Evolutionary conservation across 2,113 vertebrate genomes (phyloP).

Genomic region (Sardina pilchardus): DNA sequence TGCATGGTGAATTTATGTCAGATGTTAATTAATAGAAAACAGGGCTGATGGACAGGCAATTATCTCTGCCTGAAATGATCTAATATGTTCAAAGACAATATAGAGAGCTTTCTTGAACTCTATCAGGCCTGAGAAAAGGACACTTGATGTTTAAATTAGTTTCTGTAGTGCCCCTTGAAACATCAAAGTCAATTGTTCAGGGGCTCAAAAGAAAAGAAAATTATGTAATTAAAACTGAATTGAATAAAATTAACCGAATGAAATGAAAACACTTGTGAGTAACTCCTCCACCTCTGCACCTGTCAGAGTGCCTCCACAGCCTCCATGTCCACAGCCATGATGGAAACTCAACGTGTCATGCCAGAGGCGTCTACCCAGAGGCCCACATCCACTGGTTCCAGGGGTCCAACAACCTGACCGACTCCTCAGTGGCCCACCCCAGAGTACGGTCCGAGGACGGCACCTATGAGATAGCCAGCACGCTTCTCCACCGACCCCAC

Average conservation of each 20-base stretch:
- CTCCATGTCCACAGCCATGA: neutral
- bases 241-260: no score
- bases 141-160: neutral
- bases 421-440: neutral
- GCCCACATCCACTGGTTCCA: slow-evolving; percentile 3
- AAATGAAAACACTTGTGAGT: neutral
- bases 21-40: neutral
- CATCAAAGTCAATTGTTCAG: neutral
- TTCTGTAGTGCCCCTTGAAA: neutral
- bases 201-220: no score
- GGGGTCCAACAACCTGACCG: neutral
- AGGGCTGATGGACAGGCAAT: no score
- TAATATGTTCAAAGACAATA: no score
- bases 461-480: neutral
- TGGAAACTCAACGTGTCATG: neutral
- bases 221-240: no score
- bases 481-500: neutral
- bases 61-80: no score
- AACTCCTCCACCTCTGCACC: neutral
- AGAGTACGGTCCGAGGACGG: neutral
- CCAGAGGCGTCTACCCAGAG: neutral
- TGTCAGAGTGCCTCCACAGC: neutral
- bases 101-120: no score
- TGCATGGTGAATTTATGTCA: neutral
- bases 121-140: no score